Evolutionary conservation across 2,888 invertebrate species (phyloP).

Genomic region (Dicyrtoma fusca): DNA sequence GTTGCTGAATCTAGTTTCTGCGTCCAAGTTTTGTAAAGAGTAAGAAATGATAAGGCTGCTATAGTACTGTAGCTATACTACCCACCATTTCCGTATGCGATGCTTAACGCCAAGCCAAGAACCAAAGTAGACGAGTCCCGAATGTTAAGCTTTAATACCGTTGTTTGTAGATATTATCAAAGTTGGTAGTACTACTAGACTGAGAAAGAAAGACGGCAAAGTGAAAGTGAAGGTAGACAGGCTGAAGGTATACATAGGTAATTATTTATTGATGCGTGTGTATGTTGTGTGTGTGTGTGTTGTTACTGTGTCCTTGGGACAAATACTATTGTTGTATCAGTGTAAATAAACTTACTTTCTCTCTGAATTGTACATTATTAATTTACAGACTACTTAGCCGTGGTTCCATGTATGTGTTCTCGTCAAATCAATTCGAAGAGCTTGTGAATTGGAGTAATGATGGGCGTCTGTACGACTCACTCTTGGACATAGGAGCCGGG

Average conservation of each 20-base stretch:
- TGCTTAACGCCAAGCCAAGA: background rate
- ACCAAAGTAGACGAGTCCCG: background rate
- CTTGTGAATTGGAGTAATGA: constrained; percentile 63
- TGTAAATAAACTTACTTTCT: background rate
- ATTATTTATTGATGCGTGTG: constrained; percentile 1
- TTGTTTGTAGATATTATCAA: background rate
- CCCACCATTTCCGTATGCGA: no score
- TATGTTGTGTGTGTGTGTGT: background rate
- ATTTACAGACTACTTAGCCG: constrained; percentile 75
- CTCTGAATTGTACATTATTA: constrained; percentile 19
- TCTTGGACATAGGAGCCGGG: constrained; percentile 89
- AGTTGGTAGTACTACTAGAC: background rate
- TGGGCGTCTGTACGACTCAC: constrained; percentile 59
- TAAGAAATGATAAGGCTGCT: no score
- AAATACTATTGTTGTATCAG: no score
- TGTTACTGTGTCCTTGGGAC: no score
- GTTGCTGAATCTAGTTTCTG: no score
- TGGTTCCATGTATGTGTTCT: constrained; percentile 97
- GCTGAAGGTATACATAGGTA: background rate
- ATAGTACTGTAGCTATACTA: no score
- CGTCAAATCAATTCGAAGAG: constrained; percentile 74
- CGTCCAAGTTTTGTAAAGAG: no score
- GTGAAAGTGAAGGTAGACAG: no score
- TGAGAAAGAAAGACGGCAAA: no score
- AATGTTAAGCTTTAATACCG: background rate